Evolutionary conservation across 2,113 vertebrate genomes (phyloP), one percentile per base, ranked within the genome.

Genomic region (Lamprologus speciosus): DNA sequence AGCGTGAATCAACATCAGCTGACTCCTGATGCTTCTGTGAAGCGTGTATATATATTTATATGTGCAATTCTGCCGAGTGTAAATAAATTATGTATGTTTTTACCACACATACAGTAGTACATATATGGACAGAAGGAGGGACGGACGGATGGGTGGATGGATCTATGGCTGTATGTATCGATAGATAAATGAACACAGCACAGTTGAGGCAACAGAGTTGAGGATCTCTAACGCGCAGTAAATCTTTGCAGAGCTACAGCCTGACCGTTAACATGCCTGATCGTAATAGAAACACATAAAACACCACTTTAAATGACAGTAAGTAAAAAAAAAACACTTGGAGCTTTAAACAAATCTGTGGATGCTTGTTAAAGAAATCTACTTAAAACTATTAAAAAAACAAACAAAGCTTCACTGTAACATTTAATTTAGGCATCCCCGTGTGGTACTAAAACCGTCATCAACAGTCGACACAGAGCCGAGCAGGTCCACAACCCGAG

Each of bases 381-480:
- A 33, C 14, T 28, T 47, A 75, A 19, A 50, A 26, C 14, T 12
- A 40, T 40, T 37, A 19, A 53, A 26, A 26, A 26, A 13, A 65
- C 19, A 12, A 31, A 13, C 3, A 23, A 19, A 9, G 2, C 8
- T 17, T 53, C 4, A 1, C 2, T 5, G 4, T 17, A 13, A 9
- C 2, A 84, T 91, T 93, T 75, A 1, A 84, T 31, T 92, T 90
- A 80, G 94, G 93, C 95, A 80, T 21, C 3, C 33, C 14, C 14
- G 57, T 1, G 11, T 6, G 3, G 2, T 35, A 50, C 83, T 53
- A 80, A 65, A 87, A 5, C 2, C 1, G 23, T 5, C 92, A 90
- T 93, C 68, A 88, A 70, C 68, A 55, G 10, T 57, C 82, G 90
- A 86, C 91, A 17, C 85, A 9, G 21, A 31, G 8, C 19, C 4